These are phyloP conservation scores for Drosophila maculinotata DNA, from an alignment of 2,888 invertebrate genomes.

Conservation along the genomic window DNA sequence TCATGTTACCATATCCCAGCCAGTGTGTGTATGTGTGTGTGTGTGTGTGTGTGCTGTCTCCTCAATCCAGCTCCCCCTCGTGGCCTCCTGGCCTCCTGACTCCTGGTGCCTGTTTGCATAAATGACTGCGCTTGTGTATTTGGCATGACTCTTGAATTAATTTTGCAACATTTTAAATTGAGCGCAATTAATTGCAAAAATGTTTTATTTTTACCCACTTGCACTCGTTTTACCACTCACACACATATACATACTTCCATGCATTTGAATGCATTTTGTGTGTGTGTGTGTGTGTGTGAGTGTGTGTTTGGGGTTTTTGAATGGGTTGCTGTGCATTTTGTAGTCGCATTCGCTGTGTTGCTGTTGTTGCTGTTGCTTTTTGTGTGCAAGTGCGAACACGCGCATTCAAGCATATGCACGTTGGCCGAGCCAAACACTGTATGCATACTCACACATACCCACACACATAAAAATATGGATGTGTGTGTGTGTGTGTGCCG, in stretches of 20 bases:
- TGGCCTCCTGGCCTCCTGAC: slow-evolving; percentile 22
- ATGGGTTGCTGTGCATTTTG: slow-evolving; percentile 72
- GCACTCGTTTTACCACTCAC: slow-evolving; percentile 67
- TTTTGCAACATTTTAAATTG: slow-evolving; percentile 84
- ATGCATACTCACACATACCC: slow-evolving; percentile 17
- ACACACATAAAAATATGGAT: slow-evolving; percentile 13
- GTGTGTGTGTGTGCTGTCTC: not conserved
- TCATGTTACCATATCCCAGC: not conserved
- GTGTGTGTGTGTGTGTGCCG: slow-evolving; percentile 33
- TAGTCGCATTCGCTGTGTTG: slow-evolving; percentile 44
- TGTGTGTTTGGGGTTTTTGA: slow-evolving; percentile 58
- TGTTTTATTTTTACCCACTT: slow-evolving; percentile 80
- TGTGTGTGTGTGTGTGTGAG: slow-evolving; percentile 14
- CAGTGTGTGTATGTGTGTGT: not conserved
- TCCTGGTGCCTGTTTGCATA: slow-evolving; percentile 59
- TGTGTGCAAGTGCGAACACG: slow-evolving; percentile 80
- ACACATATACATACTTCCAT: slow-evolving; percentile 19
- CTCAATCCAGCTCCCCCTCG: slow-evolving; percentile 8
- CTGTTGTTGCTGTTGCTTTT: slow-evolving; percentile 51
- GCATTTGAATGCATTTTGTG: slow-evolving; percentile 15
- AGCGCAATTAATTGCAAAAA: slow-evolving; percentile 84
- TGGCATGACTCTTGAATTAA: slow-evolving; percentile 83
- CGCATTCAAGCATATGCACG: slow-evolving; percentile 81
- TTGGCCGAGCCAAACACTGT: slow-evolving; percentile 45
- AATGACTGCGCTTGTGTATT: slow-evolving; percentile 80